These are phyloP conservation scores for Heliocidaris erythrogramma DNA, from an alignment of 35 echinoderm and acorn worm genomes.

Conservation along the genomic window DNA sequence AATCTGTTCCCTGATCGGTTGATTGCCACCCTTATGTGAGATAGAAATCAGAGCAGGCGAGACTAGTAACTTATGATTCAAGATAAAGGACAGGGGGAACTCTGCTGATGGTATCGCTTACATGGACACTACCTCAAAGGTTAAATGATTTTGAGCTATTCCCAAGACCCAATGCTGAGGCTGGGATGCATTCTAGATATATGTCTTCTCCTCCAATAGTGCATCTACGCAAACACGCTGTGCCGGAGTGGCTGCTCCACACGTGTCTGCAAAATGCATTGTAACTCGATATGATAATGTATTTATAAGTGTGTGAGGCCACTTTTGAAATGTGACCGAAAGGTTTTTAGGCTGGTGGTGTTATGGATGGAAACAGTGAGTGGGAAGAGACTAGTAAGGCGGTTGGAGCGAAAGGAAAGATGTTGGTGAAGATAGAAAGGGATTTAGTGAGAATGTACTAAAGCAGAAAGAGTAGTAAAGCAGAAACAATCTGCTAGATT, in stretches of 20 bases:
- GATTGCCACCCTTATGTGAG: not conserved
- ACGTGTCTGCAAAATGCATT: slow-evolving; percentile 8
- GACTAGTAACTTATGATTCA: not conserved
- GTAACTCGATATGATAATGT: not conserved
- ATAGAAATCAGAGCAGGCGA: not conserved
- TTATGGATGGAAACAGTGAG: slow-evolving; percentile 2
- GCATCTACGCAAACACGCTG: not conserved
- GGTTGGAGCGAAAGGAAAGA: not conserved
- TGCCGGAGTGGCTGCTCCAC: not conserved
- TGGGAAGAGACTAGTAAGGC: not conserved
- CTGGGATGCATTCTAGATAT: not conserved
- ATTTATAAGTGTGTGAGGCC: slow-evolving; percentile 16
- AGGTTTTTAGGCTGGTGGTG: not conserved
- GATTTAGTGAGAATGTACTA: not conserved
- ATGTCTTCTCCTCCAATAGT: not conserved
- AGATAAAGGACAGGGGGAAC: not conserved
- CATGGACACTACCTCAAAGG: not conserved
- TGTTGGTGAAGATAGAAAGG: not conserved
- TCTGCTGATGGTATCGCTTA: not conserved
- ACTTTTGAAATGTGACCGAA: not conserved
- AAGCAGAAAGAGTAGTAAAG: not conserved
- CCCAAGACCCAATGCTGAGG: not conserved
- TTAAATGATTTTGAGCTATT: slow-evolving; percentile 7
- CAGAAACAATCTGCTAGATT: not conserved
- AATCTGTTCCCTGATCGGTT: not conserved